Percentiles rank a stretch among this genome's conserved stretches.
phyloP scores from a whole-genome alignment of 2,797 vertebrate species.

The Chiloscyllium punctatum region DNA sequence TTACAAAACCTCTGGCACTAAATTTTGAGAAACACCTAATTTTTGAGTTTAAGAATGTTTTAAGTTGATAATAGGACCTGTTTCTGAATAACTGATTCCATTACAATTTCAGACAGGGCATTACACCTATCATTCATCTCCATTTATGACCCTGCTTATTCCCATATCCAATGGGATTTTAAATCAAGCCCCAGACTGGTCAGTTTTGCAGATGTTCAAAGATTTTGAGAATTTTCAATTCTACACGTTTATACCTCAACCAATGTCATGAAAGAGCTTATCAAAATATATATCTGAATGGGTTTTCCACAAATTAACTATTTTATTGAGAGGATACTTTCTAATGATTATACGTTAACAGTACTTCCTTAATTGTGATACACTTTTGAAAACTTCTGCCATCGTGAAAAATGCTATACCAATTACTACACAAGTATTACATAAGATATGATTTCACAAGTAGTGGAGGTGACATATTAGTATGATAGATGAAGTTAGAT shows the following conservation, averaged over 20 bases:
- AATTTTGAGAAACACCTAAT: background rate
- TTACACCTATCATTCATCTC: too few species aligned
- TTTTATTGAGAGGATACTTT: too few species aligned
- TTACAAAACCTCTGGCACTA: background rate
- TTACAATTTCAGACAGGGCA: background rate
- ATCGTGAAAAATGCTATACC: background rate
- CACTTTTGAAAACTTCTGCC: background rate
- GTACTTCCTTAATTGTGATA: background rate
- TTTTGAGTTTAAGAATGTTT: background rate
- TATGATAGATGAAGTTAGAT: too few species aligned
- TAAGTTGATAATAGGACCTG: background rate
- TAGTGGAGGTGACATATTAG: too few species aligned
- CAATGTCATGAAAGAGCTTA: background rate
- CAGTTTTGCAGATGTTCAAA: too few species aligned
- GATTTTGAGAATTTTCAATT: background rate
- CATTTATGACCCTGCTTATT: background rate
- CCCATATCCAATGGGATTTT: background rate
- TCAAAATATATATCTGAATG: background rate
- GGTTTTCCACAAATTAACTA: background rate
- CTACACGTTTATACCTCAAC: background rate
- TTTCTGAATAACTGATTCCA: background rate
- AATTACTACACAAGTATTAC: too few species aligned
- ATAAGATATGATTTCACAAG: too few species aligned
- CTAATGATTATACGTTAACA: background rate
- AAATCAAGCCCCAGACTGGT: background rate